Conservation (phyloP, 2,113 vertebrate species). For the Engraulis encrasicolus region DNA sequence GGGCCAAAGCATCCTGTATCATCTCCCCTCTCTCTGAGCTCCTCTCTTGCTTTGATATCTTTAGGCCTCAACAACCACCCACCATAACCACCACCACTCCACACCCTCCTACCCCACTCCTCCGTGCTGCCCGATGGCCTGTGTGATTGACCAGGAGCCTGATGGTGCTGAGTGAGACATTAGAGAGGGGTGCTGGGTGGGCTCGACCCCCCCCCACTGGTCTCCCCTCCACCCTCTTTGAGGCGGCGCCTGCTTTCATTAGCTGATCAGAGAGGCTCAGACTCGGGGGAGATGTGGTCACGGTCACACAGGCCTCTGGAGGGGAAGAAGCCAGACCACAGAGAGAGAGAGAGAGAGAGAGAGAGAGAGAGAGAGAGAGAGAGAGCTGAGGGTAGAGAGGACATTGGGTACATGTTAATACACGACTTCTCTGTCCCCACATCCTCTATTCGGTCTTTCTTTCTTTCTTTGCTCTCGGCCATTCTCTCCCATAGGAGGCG, state of each 20-base stretch:
- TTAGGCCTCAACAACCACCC: neutral
- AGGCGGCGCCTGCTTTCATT: slow-evolving; percentile 11
- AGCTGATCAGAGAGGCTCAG: neutral
- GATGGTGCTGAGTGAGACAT: slow-evolving; percentile 6
- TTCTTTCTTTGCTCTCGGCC: too few relatives aligned
- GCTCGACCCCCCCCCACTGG: too few relatives aligned
- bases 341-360: too few relatives aligned
- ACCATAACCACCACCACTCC: neutral
- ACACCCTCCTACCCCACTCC: neutral
- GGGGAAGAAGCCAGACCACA: too few relatives aligned
- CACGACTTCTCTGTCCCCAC: too few relatives aligned
- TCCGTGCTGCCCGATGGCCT: neutral
- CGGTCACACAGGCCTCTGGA: neutral
- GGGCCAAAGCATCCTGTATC: neutral
- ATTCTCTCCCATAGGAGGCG: too few relatives aligned
- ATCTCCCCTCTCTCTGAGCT: neutral
- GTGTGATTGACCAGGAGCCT: slow-evolving; percentile 13
- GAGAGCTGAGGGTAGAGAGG: too few relatives aligned
- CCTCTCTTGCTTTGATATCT: neutral
- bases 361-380: too few relatives aligned
- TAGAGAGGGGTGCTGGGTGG: neutral
- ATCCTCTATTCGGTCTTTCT: too few relatives aligned
- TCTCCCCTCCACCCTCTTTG: neutral
- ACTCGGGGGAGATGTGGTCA: neutral
- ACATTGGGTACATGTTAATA: too few relatives aligned